Conservation (phyloP, 2,797 vertebrate species). For the Cossypha niveicapilla region DNA sequence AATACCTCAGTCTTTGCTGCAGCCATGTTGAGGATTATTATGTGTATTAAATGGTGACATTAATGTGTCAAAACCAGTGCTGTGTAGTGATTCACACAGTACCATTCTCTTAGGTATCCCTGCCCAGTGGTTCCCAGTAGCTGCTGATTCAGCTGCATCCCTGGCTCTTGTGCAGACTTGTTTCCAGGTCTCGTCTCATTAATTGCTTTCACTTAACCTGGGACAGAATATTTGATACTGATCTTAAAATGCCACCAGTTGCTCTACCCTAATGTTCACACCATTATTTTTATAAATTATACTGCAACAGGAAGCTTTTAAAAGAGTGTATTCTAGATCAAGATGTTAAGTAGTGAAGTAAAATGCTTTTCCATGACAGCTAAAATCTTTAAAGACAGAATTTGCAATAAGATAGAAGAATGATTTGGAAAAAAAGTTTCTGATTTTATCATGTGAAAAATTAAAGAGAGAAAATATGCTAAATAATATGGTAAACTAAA, state of each 20-base stretch:
- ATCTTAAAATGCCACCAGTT: background rate
- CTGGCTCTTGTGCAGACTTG: background rate
- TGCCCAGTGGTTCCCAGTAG: background rate
- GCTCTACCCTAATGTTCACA: background rate
- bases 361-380: background rate
- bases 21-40: background rate
- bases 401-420: background rate
- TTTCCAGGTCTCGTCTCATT: background rate
- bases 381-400: background rate
- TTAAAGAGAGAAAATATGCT: background rate
- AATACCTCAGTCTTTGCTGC: background rate
- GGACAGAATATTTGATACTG: background rate
- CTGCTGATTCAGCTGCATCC: background rate
- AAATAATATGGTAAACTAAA: background rate
- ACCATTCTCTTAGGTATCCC: background rate
- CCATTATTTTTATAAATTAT: background rate
- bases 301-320: background rate
- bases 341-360: background rate
- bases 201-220: background rate
- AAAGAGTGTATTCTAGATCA: background rate
- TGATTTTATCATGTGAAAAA: background rate
- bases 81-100: background rate
- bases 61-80: background rate
- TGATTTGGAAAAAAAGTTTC: background rate
- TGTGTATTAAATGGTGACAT: background rate